A percentile compares a stretch with the other conserved stretches of the same genome.
phyloP scores from a whole-genome alignment of 1,140 invertebrate genomes.

The Protaetia brevitarsis region DNA sequence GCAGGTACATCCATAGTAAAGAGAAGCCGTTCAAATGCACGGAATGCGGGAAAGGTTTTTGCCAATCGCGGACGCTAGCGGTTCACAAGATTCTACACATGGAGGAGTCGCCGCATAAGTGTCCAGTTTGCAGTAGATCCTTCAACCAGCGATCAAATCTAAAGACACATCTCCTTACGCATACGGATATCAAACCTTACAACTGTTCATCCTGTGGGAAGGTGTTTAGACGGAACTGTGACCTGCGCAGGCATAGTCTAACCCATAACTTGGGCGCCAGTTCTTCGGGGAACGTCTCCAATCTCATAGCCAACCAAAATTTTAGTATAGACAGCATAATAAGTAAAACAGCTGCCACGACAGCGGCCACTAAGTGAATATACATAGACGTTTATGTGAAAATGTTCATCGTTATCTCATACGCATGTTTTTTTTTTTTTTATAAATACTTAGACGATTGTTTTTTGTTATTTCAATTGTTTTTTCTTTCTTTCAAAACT shows the following conservation, averaged over 20 bases:
- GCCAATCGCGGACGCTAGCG: slow-evolving; percentile 90
- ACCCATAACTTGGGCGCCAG: slow-evolving; percentile 71
- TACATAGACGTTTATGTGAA: too few relatives aligned
- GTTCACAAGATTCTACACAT: slow-evolving; percentile 90
- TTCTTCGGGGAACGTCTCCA: slow-evolving; percentile 23
- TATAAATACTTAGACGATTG: too few relatives aligned
- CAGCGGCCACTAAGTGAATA: not conserved
- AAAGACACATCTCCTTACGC: slow-evolving; percentile 87
- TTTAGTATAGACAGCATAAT: slow-evolving; percentile 46
- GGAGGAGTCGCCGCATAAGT: slow-evolving; percentile 87
- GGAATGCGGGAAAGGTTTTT: slow-evolving; percentile 96
- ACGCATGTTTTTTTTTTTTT: too few relatives aligned
- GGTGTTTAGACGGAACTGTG: slow-evolving; percentile 83
- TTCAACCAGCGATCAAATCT: slow-evolving; percentile 88
- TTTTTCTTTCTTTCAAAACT: too few relatives aligned
- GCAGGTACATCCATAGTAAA: slow-evolving; percentile 94
- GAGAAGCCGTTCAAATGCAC: slow-evolving; percentile 96
- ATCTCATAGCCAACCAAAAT: slow-evolving; percentile 35
- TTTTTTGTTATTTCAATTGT: too few relatives aligned
- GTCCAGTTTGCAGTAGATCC: slow-evolving; percentile 76
- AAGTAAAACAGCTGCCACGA: slow-evolving; percentile 32
- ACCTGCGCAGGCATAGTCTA: slow-evolving; percentile 77
- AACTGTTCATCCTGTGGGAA: slow-evolving; percentile 86
- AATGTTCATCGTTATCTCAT: too few relatives aligned
- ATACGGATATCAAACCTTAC: slow-evolving; percentile 94